Evolutionary conservation across 2,888 invertebrate genomes (phyloP), one percentile per base, ranked within the genome.

Genomic region (Sipha maydis): DNA sequence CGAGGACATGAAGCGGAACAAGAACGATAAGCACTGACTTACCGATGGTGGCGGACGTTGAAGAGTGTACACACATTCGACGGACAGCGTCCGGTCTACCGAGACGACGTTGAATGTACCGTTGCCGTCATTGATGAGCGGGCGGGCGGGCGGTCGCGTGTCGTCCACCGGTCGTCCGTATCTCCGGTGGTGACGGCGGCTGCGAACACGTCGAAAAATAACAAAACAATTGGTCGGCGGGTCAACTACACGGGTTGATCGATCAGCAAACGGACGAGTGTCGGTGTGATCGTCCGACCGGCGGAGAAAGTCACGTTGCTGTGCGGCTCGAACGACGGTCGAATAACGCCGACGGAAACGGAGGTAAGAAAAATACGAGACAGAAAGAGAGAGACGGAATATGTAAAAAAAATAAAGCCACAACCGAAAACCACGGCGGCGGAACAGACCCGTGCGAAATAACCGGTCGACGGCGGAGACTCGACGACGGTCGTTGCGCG

Each of bases 381-480:
- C 31, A 38, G 82, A 17, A 48, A 38, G 48, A 17, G 31, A 83
- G n/a, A 69, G 41, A 69, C 28, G 41, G 28, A 83, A 78, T 11
- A 56, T 9, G 4, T 56, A 80, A n/a, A 21, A 61, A 61, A 48
- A 61, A 75, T 11, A 41, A 38, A 21, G 41, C 75, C n/a, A 84
- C 61, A 61, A 25, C 61, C 34, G 54, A 83, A 11, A 56, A 83
- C 73, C 17, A 71, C 31, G 34, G 19, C 38, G 67, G 19, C 78
- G 56, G 78, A 21, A 61, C 8, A 28, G 78, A 5, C 56, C 31
- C 38, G 67, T 34, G n/a, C 54, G 34, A 31, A 71, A 61, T 48
- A 75, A 73, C 83, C 83, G 73, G 54, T 73, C 83, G 71, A 31
- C 48, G 48, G 28, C 71, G 71, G 34, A 56, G 56, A 56, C 61